A percentile compares a stretch with the other conserved stretches of the same genome.
Conservation (phyloP, 1,140 invertebrate species). For the Dinothrombium tinctorium region DNA sequence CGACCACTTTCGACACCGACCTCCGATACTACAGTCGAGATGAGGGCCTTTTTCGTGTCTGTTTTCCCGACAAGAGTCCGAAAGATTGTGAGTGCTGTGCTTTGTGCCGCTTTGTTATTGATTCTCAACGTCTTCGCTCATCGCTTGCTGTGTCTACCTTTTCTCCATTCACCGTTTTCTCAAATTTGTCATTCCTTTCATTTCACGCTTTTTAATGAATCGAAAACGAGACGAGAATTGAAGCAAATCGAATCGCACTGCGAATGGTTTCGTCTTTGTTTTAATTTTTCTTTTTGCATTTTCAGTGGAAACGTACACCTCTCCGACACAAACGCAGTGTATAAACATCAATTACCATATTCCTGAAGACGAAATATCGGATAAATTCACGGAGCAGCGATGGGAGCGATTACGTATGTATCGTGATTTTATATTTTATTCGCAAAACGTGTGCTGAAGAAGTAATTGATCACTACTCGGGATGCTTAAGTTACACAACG, state of each 20-base stretch:
- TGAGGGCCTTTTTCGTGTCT: conserved; percentile 58
- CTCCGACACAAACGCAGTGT: conserved; percentile 77
- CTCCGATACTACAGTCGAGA: conserved; percentile 18
- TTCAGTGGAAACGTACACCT: conserved; percentile 50
- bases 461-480: no score
- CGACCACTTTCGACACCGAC: conserved; percentile 14
- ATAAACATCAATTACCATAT: conserved; percentile 83
- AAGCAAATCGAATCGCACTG: no score
- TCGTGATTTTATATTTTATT: not conserved
- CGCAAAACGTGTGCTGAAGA: no score
- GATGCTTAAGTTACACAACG: no score
- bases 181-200: no score
- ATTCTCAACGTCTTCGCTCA: not conserved
- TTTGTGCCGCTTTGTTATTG: not conserved
- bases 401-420: conserved; percentile 41
- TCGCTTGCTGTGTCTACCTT: not conserved
- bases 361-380: conserved; percentile 46
- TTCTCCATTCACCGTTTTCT: no score
- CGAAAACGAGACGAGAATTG: no score
- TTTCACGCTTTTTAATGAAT: no score
- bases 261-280: not conserved
- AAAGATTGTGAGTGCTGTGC: not conserved
- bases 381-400: conserved; percentile 49
- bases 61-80: conserved; percentile 63
- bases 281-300: not conserved